These are phyloP conservation scores for Aspiorhynchus laticeps DNA, from an alignment of 2,113 vertebrate species.

Conservation along the genomic window DNA sequence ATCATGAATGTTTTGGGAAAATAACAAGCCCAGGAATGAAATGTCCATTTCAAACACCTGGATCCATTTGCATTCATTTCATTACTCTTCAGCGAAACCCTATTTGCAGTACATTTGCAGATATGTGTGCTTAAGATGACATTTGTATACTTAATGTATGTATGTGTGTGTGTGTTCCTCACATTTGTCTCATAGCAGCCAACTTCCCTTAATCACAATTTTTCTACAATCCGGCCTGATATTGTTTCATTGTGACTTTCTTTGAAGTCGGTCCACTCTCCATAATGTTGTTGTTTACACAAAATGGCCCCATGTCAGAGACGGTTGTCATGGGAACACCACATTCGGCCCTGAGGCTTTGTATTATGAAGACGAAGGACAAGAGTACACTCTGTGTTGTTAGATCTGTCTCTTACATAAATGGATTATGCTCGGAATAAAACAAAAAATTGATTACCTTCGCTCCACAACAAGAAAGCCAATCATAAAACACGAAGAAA, in stretches of 20 bases:
- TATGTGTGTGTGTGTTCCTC: conserved; percentile 6
- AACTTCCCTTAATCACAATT: conserved; percentile 33
- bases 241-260: conserved; percentile 37
- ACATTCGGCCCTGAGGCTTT: conserved; percentile 28
- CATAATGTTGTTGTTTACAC: conserved; percentile 48
- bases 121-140: neutral
- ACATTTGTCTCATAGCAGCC: conserved; percentile 16
- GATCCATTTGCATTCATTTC: neutral
- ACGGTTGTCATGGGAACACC: conserved; percentile 55
- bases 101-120: neutral
- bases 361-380: conserved; percentile 47
- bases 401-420: conserved; percentile 36
- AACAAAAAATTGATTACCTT: conserved; percentile 32
- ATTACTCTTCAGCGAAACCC: too few relatives aligned
- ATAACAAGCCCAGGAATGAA: too few relatives aligned
- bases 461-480: neutral
- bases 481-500: conserved; percentile 40
- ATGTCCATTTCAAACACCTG: neutral
- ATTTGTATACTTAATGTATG: neutral
- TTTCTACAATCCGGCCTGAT: conserved; percentile 10
- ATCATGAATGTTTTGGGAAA: neutral
- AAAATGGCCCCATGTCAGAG: conserved; percentile 47
- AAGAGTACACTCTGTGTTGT: conserved; percentile 27
- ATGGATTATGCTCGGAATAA: conserved; percentile 38
- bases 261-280: conserved; percentile 40